Conservation (phyloP, 30 jellyfish, hydroid and myxozoan genomes). For the Euphysa ruthae region DNA sequence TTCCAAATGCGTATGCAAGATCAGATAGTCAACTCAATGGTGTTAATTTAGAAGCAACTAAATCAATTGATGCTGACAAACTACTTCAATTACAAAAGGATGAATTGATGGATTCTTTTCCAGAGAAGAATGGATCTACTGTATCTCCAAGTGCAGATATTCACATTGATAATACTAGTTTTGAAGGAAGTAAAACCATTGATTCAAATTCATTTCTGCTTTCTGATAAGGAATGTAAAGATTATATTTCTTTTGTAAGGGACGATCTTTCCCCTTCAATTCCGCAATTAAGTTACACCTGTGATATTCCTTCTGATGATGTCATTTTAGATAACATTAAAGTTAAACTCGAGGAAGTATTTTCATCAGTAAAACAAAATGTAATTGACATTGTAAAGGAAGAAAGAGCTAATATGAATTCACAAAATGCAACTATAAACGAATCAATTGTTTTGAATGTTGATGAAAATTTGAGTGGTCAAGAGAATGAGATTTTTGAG, state of each 20-base stretch:
- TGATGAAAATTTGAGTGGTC: background rate
- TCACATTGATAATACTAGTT: background rate
- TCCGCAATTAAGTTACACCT: background rate
- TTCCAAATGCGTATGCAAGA: too few relatives aligned
- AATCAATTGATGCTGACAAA: too few relatives aligned
- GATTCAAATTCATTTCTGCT: too few relatives aligned
- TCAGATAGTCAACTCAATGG: too few relatives aligned
- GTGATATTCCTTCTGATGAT: background rate
- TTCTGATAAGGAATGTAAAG: too few relatives aligned
- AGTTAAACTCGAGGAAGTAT: background rate
- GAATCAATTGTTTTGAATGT: background rate
- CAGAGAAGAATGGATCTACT: background rate
- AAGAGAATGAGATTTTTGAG: background rate
- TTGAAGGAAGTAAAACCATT: too few relatives aligned
- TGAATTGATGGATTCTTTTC: background rate
- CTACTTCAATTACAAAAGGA: background rate
- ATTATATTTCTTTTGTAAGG: background rate
- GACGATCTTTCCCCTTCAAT: background rate
- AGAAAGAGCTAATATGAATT: background rate
- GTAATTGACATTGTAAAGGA: background rate
- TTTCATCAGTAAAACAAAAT: background rate
- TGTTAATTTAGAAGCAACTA: too few relatives aligned
- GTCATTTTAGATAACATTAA: background rate
- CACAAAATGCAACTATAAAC: background rate
- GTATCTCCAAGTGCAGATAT: background rate